These are phyloP conservation scores for Dicrostonyx torquatus DNA, from an alignment of 2,797 vertebrate species.

Conservation along the genomic window DNA sequence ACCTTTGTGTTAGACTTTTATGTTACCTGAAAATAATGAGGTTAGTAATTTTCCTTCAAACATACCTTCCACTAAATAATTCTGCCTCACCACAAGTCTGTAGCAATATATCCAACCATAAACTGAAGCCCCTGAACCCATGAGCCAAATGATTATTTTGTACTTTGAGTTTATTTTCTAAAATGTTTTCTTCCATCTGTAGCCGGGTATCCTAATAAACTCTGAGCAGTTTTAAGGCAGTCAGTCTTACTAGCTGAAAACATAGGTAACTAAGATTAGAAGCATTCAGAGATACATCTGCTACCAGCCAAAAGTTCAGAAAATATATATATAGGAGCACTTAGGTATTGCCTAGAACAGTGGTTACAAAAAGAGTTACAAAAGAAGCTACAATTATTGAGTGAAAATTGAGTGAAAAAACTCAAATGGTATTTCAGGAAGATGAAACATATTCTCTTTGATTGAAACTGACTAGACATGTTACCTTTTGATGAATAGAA, in stretches of 20 bases:
- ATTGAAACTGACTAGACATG: not conserved
- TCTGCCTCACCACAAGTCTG: not conserved
- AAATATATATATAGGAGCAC: not conserved
- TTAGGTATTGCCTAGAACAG: not conserved
- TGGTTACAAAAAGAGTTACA: not conserved
- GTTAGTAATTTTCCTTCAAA: not conserved
- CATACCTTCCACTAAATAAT: too few relatives aligned
- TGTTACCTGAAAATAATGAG: not conserved
- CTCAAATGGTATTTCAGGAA: not conserved
- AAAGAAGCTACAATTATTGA: not conserved
- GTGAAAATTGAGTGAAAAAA: not conserved
- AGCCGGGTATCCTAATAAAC: not conserved
- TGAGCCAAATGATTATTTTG: not conserved
- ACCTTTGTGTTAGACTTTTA: not conserved
- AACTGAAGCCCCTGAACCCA: not conserved
- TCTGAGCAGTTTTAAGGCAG: not conserved
- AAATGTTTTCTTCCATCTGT: not conserved
- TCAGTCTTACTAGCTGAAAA: not conserved
- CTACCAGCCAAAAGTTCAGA: not conserved
- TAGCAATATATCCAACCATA: not conserved
- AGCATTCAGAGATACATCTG: constrained; percentile 1
- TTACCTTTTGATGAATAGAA: not conserved
- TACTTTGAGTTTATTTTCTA: not conserved
- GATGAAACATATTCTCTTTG: not conserved
- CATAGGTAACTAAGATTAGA: not conserved